Evolutionary conservation across 2,888 invertebrate species (phyloP).

Genomic region (Morpho helenor): DNA sequence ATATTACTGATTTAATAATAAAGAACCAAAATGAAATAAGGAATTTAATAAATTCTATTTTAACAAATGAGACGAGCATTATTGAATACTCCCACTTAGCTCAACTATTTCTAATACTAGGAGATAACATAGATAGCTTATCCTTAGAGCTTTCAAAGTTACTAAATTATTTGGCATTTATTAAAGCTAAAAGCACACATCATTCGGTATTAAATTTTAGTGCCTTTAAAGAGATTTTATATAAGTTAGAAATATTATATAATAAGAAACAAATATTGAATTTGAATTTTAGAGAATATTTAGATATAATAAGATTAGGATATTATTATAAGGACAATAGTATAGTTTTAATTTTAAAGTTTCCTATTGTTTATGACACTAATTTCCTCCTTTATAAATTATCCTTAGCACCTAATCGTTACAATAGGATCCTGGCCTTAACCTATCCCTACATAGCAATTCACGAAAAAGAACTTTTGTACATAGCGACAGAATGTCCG

Average conservation of each 20-base stretch:
- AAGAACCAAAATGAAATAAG: slow-evolving; percentile 25
- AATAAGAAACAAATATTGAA: too few species aligned
- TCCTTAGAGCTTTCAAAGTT: neutral
- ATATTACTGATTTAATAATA: too few species aligned
- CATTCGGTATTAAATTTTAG: slow-evolving; percentile 3
- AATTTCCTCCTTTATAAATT: too few species aligned
- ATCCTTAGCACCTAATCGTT: slow-evolving; percentile 11
- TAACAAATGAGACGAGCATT: neutral
- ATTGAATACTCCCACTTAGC: neutral
- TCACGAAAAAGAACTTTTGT: slow-evolving; percentile 1
- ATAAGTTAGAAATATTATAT: slow-evolving; percentile 1
- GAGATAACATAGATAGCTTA: neutral
- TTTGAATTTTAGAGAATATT: too few species aligned
- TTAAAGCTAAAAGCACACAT: neutral
- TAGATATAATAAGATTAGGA: slow-evolving; percentile 14
- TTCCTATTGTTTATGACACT: slow-evolving; percentile 9
- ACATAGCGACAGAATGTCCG: too few species aligned
- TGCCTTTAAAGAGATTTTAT: slow-evolving; percentile 3
- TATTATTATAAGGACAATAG: slow-evolving; percentile 8
- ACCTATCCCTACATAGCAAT: slow-evolving; percentile 12
- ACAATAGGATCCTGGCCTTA: slow-evolving; percentile 5
- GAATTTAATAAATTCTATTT: slow-evolving; percentile 5
- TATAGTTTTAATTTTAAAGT: slow-evolving; percentile 17
- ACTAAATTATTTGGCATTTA: neutral
- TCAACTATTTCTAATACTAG: neutral